phyloP scores from a whole-genome alignment of 2,888 invertebrate genomes.

The Pristionchus mayeri region DNA sequence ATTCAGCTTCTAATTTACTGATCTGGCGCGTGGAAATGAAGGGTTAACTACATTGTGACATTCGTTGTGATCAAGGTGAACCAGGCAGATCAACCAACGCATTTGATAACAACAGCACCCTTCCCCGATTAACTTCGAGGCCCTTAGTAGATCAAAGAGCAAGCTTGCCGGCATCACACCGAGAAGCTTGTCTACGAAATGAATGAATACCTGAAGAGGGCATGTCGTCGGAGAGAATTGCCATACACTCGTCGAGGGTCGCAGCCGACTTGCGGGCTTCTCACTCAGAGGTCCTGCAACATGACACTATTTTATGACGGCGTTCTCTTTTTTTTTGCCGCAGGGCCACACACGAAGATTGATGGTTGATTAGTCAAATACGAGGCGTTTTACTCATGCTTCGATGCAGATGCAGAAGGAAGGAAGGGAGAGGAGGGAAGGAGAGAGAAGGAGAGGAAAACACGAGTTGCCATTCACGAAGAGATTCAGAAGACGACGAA shows the following conservation, averaged over 20 bases:
- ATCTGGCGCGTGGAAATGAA: no score
- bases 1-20: no score
- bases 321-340: background rate
- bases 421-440: background rate
- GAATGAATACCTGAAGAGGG: conserved; percentile 30
- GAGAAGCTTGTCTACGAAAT: background rate
- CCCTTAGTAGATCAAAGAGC: background rate
- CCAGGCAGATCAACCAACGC: background rate
- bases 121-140: background rate
- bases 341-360: background rate
- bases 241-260: conserved; percentile 14
- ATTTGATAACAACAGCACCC: background rate
- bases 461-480: conserved; percentile 20
- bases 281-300: conserved; percentile 38
- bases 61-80: background rate
- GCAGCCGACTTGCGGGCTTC: conserved; percentile 48
- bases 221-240: conserved; percentile 46
- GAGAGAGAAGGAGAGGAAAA: background rate
- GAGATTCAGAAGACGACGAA: background rate
- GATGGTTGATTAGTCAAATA: conserved; percentile 36
- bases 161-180: no score
- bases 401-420: conserved; percentile 2
- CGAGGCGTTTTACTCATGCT: conserved; percentile 14
- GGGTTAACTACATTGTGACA: background rate
- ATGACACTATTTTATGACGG: background rate